Conservation (phyloP, 2,113 vertebrate genomes). For the Trichechus manatus region DNA sequence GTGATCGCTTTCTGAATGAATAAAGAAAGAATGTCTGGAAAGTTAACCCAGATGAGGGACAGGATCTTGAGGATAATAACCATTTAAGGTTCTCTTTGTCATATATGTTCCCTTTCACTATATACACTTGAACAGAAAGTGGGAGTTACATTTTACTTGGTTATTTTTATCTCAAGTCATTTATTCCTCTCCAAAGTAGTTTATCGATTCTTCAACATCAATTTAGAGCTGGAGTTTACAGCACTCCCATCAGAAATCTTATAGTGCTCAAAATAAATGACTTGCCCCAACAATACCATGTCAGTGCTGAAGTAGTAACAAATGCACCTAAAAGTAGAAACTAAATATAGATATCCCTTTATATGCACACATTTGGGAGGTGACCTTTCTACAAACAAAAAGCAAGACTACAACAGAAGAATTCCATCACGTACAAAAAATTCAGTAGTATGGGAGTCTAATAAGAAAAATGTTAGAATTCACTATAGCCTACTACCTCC, state of each 20-base stretch:
- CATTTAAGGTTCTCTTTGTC: constrained; percentile 17
- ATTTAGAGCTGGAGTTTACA: constrained; percentile 74
- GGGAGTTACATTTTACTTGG: constrained; percentile 63
- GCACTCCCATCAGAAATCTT: constrained; percentile 73
- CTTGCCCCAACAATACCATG: constrained; percentile 63
- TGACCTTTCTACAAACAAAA: constrained; percentile 57
- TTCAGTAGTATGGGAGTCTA: constrained; percentile 38
- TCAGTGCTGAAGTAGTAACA: constrained; percentile 69
- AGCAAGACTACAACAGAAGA: constrained; percentile 23
- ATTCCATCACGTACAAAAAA: constrained; percentile 26
- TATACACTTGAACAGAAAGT: constrained; percentile 54
- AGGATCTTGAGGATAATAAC: constrained; percentile 17
- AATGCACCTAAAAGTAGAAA: constrained; percentile 66
- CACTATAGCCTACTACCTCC: constrained; percentile 52
- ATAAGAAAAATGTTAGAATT: constrained; percentile 62
- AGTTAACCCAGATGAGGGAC: constrained; percentile 40
- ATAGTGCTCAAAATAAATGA: constrained; percentile 73
- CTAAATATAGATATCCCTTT: constrained; percentile 65
- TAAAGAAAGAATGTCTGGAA: constrained; percentile 13
- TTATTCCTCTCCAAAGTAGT: constrained; percentile 76
- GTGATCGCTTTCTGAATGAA: constrained; percentile 35
- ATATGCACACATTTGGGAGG: background rate
- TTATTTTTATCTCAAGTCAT: constrained; percentile 76
- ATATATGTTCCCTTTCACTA: constrained; percentile 49
- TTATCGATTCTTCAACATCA: constrained; percentile 76